Base-by-base conservation (phyloP, 1,140 invertebrate genomes). In the Microplitis mediator region DNA sequence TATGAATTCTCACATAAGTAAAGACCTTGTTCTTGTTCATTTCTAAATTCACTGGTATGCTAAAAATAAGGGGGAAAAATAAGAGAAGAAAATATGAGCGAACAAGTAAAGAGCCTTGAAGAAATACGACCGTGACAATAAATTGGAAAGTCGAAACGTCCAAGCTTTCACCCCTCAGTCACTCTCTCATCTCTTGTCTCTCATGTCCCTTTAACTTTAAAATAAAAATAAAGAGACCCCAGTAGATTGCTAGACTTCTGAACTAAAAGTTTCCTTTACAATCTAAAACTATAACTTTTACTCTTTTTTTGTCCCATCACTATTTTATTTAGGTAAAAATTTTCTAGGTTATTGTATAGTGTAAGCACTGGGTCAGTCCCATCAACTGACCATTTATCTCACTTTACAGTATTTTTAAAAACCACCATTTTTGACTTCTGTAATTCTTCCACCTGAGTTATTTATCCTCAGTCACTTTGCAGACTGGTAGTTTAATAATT, bases 81-180 rank as follows among this genome's bases (percentile, higher is more conserved):
- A 60, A 51, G 3, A 34, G 35, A 23, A 58, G 8, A 58, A 16
- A 23, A 58, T 23, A 23, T 31, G 16, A 23, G 23, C 14, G 23
- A 58, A 11, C 56, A 70, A 50, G 51, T 50, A 64, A 45, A 14
- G 32, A 62, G 52, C 11, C 58, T n/a, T 34, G 35, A 66, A 70
- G 74, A 75, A 75, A 75, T 75, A 73, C 60, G 74, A 75, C 68
- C 63, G 56, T 60, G 45, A 70, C 74, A 75, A 75, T 75, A 75
- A 75, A 75, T 73, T 73, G 54, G 74, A 75, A 75, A 75, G 71
- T 75, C 50, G 35, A 65, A 65, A 65, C 64, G 67, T 69, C 56
- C 65, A 11, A 45, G 32, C 61, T 39, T 63, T 35, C 61, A 63
- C 35, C 61, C 61, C 61, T 63, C 61, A 39, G 13, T 63, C 61